A percentile compares a stretch with the other conserved stretches of the same genome.
Evolutionary conservation across 2,888 invertebrate species (phyloP).

Genomic region (Tetranychus truncatus): DNA sequence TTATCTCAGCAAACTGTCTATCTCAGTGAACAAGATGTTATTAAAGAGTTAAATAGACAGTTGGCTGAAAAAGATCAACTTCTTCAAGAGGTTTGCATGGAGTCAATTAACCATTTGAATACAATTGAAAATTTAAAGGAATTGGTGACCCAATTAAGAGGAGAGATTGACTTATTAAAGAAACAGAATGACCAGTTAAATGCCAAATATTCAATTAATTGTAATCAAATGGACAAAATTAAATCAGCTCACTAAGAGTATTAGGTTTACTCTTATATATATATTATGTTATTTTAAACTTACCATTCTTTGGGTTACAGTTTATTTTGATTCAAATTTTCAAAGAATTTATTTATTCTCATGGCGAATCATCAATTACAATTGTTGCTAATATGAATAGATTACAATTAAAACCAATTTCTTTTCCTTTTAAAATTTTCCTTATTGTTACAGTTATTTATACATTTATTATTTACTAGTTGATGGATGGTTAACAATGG

Average conservation of each 20-base stretch:
- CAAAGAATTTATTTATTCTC: too few relatives aligned
- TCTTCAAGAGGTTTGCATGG: neutral
- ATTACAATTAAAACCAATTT: too few relatives aligned
- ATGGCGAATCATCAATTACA: too few relatives aligned
- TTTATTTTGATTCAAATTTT: too few relatives aligned
- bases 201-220: neutral
- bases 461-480: too few relatives aligned
- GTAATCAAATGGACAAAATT: neutral
- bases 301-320: too few relatives aligned
- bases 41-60: neutral
- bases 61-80: constrained; percentile 3
- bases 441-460: too few relatives aligned
- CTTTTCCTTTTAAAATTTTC: too few relatives aligned
- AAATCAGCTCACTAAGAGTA: neutral
- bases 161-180: neutral
- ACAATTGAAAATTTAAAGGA: neutral
- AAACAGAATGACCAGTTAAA: neutral
- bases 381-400: too few relatives aligned
- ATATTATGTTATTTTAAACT: too few relatives aligned
- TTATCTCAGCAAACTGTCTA: neutral
- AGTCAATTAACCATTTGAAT: constrained; percentile 3
- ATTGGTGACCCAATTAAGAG: neutral
- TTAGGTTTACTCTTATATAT: too few relatives aligned
- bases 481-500: too few relatives aligned
- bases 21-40: neutral